These are phyloP conservation scores for Syngnathus floridae DNA, from an alignment of 2,113 vertebrate genomes.

Conservation along the genomic window DNA sequence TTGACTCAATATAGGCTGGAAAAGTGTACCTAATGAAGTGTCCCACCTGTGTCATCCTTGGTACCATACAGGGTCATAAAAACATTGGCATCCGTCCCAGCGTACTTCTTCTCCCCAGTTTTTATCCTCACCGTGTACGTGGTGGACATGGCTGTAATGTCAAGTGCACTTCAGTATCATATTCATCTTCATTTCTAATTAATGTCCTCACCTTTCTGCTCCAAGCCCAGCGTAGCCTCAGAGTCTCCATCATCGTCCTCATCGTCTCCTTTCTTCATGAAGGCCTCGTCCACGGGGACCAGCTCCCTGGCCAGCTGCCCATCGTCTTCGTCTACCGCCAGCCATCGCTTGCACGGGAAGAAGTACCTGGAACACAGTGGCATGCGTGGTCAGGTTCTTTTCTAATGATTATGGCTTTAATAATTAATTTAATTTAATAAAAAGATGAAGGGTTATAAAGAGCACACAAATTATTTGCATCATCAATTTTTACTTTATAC, in stretches of 20 bases:
- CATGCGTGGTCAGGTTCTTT: background rate
- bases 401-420: background rate
- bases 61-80: constrained; percentile 86
- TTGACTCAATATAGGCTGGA: background rate
- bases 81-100: constrained; percentile 88
- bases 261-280: constrained; percentile 80
- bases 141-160: constrained; percentile 83
- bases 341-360: constrained; percentile 92
- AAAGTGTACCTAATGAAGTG: background rate
- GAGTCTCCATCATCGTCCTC: constrained; percentile 72
- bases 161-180: no score
- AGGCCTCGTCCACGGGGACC: constrained; percentile 92
- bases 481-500: no score
- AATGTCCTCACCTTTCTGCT: constrained; percentile 83
- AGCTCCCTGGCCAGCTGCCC: constrained; percentile 89
- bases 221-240: constrained; percentile 82
- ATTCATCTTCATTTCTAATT: background rate
- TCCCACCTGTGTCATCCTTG: constrained; percentile 85
- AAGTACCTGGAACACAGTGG: constrained; percentile 76
- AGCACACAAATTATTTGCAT: no score
- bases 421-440: no score
- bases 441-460: no score
- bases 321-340: constrained; percentile 92
- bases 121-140: constrained; percentile 86
- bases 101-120: constrained; percentile 90